A percentile compares a stretch with the other conserved stretches of the same genome.
phyloP scores from a whole-genome alignment of 2,113 vertebrate genomes.

The Xyliphius kryptos region DNA sequence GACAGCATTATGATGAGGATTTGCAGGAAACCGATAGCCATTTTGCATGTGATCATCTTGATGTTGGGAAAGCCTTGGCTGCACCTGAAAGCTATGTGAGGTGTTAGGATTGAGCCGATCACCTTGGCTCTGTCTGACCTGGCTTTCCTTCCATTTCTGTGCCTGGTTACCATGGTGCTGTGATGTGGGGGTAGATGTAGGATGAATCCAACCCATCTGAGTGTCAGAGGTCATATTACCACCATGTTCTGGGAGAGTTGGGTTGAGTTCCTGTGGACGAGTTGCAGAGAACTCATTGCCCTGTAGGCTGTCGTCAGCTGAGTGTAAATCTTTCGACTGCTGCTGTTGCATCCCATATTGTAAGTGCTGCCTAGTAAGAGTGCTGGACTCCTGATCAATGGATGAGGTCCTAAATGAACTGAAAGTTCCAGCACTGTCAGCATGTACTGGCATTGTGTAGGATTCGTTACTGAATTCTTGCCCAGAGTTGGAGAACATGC shows the following conservation, averaged over 20 bases:
- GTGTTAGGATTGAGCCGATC: conserved; percentile 54
- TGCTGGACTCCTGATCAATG: conserved; percentile 40
- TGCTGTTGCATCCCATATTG: conserved; percentile 49
- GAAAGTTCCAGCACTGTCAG: conserved; percentile 46
- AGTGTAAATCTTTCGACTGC: conserved; percentile 35
- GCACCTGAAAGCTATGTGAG: conserved; percentile 58
- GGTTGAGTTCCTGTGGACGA: conserved; percentile 52
- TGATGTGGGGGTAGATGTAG: conserved; percentile 62
- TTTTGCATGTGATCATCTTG: conserved; percentile 42
- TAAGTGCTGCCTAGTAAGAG: conserved; percentile 39
- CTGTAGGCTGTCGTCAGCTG: conserved; percentile 37
- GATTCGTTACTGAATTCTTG: conserved; percentile 68
- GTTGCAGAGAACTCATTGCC: conserved; percentile 13
- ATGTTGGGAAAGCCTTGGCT: conserved; percentile 51
- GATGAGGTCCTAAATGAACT: conserved; percentile 53
- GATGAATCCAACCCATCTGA: conserved; percentile 74
- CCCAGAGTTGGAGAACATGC: conserved; percentile 64
- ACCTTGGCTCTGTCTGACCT: conserved; percentile 56
- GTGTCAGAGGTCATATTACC: conserved; percentile 49
- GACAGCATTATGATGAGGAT: conserved; percentile 56
- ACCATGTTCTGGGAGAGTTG: conserved; percentile 34
- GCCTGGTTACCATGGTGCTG: conserved; percentile 45
- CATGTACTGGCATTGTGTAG: conserved; percentile 51
- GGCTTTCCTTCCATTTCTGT: conserved; percentile 62
- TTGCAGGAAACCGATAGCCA: conserved; percentile 43